These are phyloP conservation scores for Semnornis frantzii DNA, from an alignment of 2,113 vertebrate species.

Conservation along the genomic window DNA sequence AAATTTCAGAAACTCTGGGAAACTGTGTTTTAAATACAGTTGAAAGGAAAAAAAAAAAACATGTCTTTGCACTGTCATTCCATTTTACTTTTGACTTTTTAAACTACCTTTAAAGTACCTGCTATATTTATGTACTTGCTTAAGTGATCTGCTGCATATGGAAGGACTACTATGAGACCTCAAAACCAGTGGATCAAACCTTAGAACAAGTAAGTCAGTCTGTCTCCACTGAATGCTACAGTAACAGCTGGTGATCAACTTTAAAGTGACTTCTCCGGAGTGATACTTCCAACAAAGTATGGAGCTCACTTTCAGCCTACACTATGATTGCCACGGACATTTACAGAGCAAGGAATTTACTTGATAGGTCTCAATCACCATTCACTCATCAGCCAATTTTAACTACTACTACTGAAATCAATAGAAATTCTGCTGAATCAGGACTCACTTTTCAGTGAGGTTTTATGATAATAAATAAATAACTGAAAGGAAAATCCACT, in stretches of 20 bases:
- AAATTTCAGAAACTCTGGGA: neutral
- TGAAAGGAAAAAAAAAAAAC: neutral
- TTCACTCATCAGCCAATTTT: neutral
- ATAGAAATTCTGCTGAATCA: neutral
- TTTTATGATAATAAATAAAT: neutral
- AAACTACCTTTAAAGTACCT: neutral
- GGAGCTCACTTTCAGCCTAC: neutral
- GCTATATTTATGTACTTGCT: neutral
- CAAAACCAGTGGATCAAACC: neutral
- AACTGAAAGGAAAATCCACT: neutral
- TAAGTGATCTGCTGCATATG: neutral
- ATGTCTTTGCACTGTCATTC: neutral
- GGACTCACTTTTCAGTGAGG: neutral
- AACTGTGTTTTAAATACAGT: neutral
- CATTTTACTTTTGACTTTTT: neutral
- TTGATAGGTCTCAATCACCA: neutral
- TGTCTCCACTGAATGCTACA: neutral
- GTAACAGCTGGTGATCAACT: neutral
- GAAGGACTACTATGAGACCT: neutral
- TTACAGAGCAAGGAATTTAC: neutral
- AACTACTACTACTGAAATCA: neutral
- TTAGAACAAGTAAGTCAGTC: neutral
- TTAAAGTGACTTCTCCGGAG: neutral
- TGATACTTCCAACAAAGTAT: neutral
- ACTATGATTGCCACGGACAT: accelerated